A percentile compares a stretch with the other conserved stretches of the same genome.
These are phyloP conservation scores for Synanthedon vespiformis DNA, from an alignment of 2,888 invertebrate species.

Conservation along the genomic window DNA sequence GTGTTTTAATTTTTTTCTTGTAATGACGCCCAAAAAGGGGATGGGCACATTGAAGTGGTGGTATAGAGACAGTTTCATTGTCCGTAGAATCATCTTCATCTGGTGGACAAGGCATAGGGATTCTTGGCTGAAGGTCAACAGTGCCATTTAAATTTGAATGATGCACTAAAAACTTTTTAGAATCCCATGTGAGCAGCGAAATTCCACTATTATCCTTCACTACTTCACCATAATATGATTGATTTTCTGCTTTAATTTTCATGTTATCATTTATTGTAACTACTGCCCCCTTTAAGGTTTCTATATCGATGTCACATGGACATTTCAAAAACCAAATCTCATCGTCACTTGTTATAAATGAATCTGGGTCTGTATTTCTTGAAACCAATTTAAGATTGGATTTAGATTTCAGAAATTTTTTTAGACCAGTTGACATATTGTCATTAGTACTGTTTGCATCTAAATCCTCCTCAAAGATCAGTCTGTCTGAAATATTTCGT, in stretches of 20 bases:
- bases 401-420: slow-evolving; percentile 9
- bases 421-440: neutral
- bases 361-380: slow-evolving; percentile 3
- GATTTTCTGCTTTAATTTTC: slow-evolving; percentile 41
- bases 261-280: slow-evolving; percentile 30
- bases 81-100: slow-evolving; percentile 23
- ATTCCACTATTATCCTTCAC: slow-evolving; percentile 16
- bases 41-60: slow-evolving; percentile 48
- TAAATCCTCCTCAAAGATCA: too few species aligned
- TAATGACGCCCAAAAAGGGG: slow-evolving; percentile 49
- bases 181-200: slow-evolving; percentile 18
- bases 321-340: slow-evolving; percentile 45
- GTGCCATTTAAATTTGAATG: slow-evolving; percentile 23
- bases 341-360: slow-evolving; percentile 29
- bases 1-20: slow-evolving; percentile 36
- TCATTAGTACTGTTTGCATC: too few species aligned
- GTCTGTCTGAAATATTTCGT: too few species aligned
- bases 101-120: slow-evolving; percentile 37
- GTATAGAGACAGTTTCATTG: slow-evolving; percentile 36
- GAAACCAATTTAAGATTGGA: slow-evolving; percentile 18
- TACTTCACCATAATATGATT: slow-evolving; percentile 31
- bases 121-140: slow-evolving; percentile 34
- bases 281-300: slow-evolving; percentile 21
- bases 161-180: slow-evolving; percentile 20
- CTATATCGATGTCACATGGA: slow-evolving; percentile 31